Evolutionary conservation across 1,140 invertebrate species (phyloP), one percentile per base, ranked within the genome.

Genomic region (Danaus melanippus): DNA sequence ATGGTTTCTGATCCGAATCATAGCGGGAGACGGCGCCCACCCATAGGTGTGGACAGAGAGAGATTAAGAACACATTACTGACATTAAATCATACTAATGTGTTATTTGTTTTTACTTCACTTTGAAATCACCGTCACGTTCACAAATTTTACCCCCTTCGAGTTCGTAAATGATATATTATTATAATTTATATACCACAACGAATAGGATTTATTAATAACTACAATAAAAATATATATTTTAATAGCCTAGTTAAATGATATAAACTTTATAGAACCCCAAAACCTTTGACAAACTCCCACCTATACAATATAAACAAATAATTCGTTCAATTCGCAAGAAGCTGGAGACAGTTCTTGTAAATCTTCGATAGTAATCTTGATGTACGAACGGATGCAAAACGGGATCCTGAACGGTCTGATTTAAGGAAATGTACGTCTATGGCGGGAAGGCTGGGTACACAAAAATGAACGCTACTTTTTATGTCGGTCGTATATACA

Each of bases 361-460:
- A 86, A 86, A 86, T 86, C 74, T 75, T 67, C 60, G 83, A 86
- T 86, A 83, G 71, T 71, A 71, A 86, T 86, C 83, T 84, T 84
- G 79, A 84, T 81, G 72, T 81, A 81, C 76, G 74, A 62, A 81
- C 79, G 83, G 75, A 86, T 83, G 83, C 76, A 77, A 82, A 84
- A 81, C 76, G 72, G 76, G 76, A 76, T 72, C 69, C 74, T 71
- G 66, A 66, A 56, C 53, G 63, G 63, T 80, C 79, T 80, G 73
- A 79, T 82, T 77, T 77, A 79, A 74, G 74, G 67, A 74, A 74
- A 76, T 65, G 66, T 64, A 63, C 58, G 62, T 32, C 21, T 32
- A 62, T 63, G 66, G 53, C 64, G 67, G 56, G 66, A 71, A 74
- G 57, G 56, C 56, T 50, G 43, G 46, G 52, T 51, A 44, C 42